Evolutionary conservation across 2,888 invertebrate species (phyloP).

Genomic region (Ischnus inquisitorius): DNA sequence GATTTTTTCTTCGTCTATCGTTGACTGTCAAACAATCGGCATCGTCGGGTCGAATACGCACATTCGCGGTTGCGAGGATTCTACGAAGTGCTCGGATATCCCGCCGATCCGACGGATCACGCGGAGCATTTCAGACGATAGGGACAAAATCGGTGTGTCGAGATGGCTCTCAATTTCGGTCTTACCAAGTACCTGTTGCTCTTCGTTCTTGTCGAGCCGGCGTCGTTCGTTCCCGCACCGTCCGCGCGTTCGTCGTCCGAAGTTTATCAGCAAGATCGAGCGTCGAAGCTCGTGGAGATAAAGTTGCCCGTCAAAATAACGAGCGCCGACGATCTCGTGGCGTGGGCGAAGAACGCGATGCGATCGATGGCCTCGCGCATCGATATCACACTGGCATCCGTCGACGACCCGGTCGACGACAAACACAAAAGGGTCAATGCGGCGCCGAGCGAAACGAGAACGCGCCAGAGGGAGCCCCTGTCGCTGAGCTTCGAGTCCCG

Average conservation of each 20-base stretch:
- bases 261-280: conserved; percentile 24
- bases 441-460: background rate
- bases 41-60: conserved; percentile 15
- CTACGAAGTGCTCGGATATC: conserved; percentile 4
- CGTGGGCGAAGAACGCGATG: conserved; percentile 82
- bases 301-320: conserved; percentile 78
- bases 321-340: conserved; percentile 79
- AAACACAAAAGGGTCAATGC: conserved; percentile 18
- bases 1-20: conserved; percentile 59
- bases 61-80: background rate
- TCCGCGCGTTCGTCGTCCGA: conserved; percentile 5
- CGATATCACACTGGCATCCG: conserved; percentile 78
- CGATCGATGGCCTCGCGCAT: conserved; percentile 81
- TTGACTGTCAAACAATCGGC: conserved; percentile 48
- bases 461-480: conserved; percentile 10
- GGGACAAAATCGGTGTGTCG: background rate
- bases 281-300: conserved; percentile 77
- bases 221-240: conserved; percentile 39
- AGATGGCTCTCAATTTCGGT: conserved; percentile 34
- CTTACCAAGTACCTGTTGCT: conserved; percentile 38
- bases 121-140: background rate
- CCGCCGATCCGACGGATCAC: background rate
- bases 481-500: background rate
- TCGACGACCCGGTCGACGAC: conserved; percentile 28
- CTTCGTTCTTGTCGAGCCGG: conserved; percentile 42